phyloP scores from a whole-genome alignment of 2,888 invertebrate genomes.

The Acanthosepion lycidas region DNA sequence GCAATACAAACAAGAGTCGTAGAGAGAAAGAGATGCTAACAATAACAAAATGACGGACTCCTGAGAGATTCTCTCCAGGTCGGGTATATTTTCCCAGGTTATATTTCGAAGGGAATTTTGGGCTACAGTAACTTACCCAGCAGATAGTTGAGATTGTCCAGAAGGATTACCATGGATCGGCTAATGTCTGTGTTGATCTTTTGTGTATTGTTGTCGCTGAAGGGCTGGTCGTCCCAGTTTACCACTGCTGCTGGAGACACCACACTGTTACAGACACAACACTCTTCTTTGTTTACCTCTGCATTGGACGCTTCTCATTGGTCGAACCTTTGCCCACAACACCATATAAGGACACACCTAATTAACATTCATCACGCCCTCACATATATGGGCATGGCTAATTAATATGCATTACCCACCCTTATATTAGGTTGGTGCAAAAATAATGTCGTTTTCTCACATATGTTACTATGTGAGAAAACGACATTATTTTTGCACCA shows the following conservation, averaged over 20 bases:
- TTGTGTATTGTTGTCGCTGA: background rate
- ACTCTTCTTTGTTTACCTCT: background rate
- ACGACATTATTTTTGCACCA: too few species aligned
- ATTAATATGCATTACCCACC: background rate
- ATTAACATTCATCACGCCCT: background rate
- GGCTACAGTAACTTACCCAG: background rate
- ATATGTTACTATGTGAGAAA: too few species aligned
- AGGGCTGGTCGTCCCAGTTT: constrained; percentile 16
- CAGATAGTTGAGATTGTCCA: background rate
- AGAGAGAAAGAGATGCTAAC: too few species aligned
- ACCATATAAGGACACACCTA: background rate
- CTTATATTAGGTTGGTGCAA: too few species aligned
- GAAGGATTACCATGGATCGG: constrained; percentile 33
- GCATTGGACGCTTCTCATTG: background rate
- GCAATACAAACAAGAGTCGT: too few species aligned
- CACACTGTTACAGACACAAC: background rate
- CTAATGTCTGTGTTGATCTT: background rate
- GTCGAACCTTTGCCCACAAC: background rate
- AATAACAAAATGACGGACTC: too few species aligned
- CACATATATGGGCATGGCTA: constrained; percentile 10
- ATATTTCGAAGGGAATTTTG: too few species aligned
- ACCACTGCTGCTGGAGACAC: constrained; percentile 33
- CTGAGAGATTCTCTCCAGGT: too few species aligned
- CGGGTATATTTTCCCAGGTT: too few species aligned
- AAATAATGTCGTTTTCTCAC: too few species aligned